Evolutionary conservation across 2,797 vertebrate species (phyloP).

Genomic region (Galago senegalensis): DNA sequence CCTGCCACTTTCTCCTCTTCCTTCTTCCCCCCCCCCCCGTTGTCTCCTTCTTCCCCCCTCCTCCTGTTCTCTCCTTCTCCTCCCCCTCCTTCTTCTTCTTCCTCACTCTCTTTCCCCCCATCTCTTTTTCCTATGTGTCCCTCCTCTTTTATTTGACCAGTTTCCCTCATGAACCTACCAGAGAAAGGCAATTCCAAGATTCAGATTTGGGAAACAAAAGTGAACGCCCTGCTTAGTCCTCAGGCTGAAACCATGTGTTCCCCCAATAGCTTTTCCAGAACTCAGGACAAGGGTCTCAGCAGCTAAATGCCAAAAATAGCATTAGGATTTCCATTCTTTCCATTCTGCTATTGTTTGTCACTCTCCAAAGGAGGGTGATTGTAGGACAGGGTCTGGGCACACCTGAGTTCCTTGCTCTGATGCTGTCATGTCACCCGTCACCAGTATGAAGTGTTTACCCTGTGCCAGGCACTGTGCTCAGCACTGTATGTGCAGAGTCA

Average conservation of each 20-base stretch:
- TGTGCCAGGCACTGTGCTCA: background rate
- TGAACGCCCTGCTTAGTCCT: background rate
- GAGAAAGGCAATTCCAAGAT: background rate
- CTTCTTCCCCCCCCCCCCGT: too few species aligned
- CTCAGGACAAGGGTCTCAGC: background rate
- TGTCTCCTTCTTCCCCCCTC: too few species aligned
- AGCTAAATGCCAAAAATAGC: background rate
- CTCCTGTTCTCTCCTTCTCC: background rate
- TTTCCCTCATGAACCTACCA: background rate
- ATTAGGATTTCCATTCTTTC: constrained; percentile 36
- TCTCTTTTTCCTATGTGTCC: background rate
- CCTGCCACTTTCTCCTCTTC: background rate
- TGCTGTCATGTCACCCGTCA: background rate
- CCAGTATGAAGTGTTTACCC: background rate
- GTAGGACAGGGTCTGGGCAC: background rate
- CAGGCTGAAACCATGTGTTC: background rate
- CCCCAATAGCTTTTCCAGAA: background rate
- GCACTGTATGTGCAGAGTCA: background rate
- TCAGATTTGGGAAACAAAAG: background rate
- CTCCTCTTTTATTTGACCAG: background rate
- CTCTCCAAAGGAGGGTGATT: background rate
- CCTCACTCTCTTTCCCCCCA: too few species aligned
- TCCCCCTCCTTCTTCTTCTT: too few species aligned
- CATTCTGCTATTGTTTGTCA: background rate
- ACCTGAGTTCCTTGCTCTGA: background rate